These are phyloP conservation scores for Eugnorisma glareosa DNA, from an alignment of 2,888 invertebrate genomes.

Conservation along the genomic window DNA sequence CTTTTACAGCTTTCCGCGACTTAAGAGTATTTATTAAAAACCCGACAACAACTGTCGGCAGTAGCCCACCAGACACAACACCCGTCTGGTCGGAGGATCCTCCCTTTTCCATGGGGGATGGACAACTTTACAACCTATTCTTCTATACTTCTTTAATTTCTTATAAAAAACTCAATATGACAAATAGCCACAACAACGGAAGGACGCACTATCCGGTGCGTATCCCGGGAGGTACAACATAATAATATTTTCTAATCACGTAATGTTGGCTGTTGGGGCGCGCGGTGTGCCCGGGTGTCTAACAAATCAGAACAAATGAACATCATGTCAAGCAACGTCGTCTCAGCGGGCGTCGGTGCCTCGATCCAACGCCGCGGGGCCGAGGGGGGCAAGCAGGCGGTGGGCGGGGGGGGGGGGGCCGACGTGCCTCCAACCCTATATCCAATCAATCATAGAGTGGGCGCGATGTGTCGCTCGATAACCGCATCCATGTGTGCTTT, in stretches of 20 bases:
- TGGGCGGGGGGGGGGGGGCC: conserved; percentile 40
- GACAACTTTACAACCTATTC: not conserved
- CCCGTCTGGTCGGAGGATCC: not conserved
- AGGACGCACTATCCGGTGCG: conserved; percentile 37
- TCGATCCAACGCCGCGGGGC: conserved; percentile 61
- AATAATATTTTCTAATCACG: conserved; percentile 79
- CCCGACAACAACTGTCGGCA: not conserved
- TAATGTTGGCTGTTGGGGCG: conserved; percentile 73
- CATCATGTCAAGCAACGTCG: conserved; percentile 81
- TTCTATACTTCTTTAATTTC: not conserved
- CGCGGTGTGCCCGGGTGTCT: conserved; percentile 73
- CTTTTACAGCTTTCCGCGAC: not conserved
- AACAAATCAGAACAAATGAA: conserved; percentile 86
- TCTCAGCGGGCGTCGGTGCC: conserved; percentile 77
- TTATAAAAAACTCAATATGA: not conserved
- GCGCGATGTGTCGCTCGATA: conserved; percentile 73
- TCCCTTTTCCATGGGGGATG: not conserved
- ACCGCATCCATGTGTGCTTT: conserved; percentile 67
- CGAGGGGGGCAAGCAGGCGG: conserved; percentile 28
- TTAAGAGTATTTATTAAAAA: not conserved
- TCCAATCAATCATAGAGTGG: conserved; percentile 82
- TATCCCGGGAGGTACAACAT: conserved; percentile 62
- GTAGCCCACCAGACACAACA: not conserved
- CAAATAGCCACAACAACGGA: conserved; percentile 19
- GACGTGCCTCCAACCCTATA: conserved; percentile 66